Base-by-base conservation (phyloP, 2,113 vertebrate genomes). In the Leptobrachium leishanense region DNA sequence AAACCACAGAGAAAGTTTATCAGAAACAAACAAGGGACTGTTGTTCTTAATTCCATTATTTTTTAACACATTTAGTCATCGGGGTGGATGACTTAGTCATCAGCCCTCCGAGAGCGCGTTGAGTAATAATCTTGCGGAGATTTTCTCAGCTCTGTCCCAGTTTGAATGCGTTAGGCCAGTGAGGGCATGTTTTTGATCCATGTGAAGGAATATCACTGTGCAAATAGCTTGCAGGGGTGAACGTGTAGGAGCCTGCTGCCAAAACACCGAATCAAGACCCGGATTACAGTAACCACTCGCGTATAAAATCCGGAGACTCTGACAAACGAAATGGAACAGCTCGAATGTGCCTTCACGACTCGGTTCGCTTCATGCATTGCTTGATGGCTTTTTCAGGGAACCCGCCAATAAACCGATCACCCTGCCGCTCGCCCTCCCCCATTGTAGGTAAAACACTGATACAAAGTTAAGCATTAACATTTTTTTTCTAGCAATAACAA, bases 141-240 rank as follows among this genome's bases (percentile, higher is more conserved):
- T 79, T 77, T 75, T 78, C 79, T 82, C 70, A 68, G 76, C 78
- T 53, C 69, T 72, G 42, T 83, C 64, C 46, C 44, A 11, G 77
- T 71, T 39, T 57, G 53, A 72, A 79, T 74, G 53, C 43, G 70
- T 43, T 12, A 15, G 79, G 80, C 84, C 68, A 80, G 84, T 81
- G 57, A 68, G 72, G 81, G 69, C 84, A 82, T 82, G 84, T 82
- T 79, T 64, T 68, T 73, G 68, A 66, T 79, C 81, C 82, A 80
- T 79, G 81, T 81, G 82, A 82, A 85, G 75, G 53, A 82, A 77
- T 66, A 82, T 81, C 46, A 82, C 82, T 82, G 72, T 71, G 62
- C 71, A 79, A 79, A 82, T 84, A 82, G 72, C 79, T 83, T 54
- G 55, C 75, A 83, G 68, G 85, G 67, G 64, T 50, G 68, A 82